Conservation (phyloP, 2,797 vertebrate genomes). For the Sebastes matsubarae region DNA sequence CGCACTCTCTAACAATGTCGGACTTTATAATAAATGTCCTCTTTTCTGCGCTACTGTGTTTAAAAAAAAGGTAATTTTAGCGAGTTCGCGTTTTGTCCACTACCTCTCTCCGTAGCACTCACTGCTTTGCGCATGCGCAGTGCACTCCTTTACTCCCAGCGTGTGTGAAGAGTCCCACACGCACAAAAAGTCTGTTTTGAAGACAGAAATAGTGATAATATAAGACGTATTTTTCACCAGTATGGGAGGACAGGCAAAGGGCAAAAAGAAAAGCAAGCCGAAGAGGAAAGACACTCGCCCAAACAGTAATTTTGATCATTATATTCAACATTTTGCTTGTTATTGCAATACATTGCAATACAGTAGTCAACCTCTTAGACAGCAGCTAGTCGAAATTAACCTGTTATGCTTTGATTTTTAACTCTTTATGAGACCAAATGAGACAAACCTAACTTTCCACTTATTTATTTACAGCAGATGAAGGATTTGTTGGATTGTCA, state of each 20-base stretch:
- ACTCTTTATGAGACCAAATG: background rate
- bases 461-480: slow-evolving; percentile 41
- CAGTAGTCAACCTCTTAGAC: background rate
- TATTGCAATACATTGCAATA: too few relatives aligned
- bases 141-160: background rate
- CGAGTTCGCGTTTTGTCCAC: slow-evolving; percentile 49
- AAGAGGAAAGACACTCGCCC: slow-evolving; percentile 76
- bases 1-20: fast-evolving
- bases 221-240: background rate
- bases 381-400: background rate
- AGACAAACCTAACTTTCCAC: background rate
- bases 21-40: fast-evolving
- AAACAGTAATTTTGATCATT: slow-evolving; percentile 62
- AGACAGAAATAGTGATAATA: background rate
- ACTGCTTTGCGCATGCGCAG: slow-evolving; percentile 48
- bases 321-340: background rate
- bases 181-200: slow-evolving; percentile 4
- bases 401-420: background rate
- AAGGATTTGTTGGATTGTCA: slow-evolving; percentile 67
- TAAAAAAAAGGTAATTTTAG: background rate
- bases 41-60: background rate
- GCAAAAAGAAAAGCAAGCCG: slow-evolving; percentile 82
- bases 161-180: slow-evolving; percentile 29
- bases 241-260: slow-evolving; percentile 86
- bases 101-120: slow-evolving; percentile 62